Conservation (phyloP, 92 coral and sea anemone species). For the Chrysogorgia sp. region DNA sequence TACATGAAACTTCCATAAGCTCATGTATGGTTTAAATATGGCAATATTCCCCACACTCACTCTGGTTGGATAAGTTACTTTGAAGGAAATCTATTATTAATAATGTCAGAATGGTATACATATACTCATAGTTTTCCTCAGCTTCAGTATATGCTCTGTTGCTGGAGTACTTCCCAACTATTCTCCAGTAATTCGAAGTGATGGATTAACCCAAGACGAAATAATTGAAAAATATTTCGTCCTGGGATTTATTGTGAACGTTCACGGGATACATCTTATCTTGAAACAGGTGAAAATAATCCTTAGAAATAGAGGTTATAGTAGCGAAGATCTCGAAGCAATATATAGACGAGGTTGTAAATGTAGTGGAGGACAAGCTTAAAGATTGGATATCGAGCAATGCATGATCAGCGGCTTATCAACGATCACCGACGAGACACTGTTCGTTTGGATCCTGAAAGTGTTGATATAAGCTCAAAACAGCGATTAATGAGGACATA, state of each 20-base stretch:
- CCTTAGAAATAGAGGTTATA: slow-evolving; percentile 26
- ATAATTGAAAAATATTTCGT: slow-evolving; percentile 12
- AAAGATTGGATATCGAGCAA: slow-evolving; percentile 43
- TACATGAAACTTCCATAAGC: too few species aligned
- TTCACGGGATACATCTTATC: background rate
- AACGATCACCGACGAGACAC: slow-evolving; percentile 23
- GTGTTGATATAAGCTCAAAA: slow-evolving; percentile 36
- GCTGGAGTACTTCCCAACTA: background rate
- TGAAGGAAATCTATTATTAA: too few species aligned
- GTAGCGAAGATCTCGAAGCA: slow-evolving; percentile 21
- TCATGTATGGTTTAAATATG: too few species aligned
- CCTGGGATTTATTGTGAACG: slow-evolving; percentile 14
- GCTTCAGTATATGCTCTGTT: too few species aligned
- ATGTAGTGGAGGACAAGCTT: slow-evolving; percentile 34
- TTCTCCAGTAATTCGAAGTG: slow-evolving; percentile 1
- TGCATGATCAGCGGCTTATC: slow-evolving; percentile 28
- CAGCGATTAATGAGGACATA: slow-evolving; percentile 16
- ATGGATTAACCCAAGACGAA: slow-evolving; percentile 35
- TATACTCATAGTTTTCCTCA: too few species aligned
- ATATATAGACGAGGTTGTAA: slow-evolving; percentile 28
- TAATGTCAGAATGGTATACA: too few species aligned
- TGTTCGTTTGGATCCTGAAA: slow-evolving; percentile 50
- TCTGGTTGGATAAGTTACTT: too few species aligned
- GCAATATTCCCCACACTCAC: too few species aligned
- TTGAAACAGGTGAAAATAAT: slow-evolving; percentile 15